These are phyloP conservation scores for Argopecten irradians DNA, from an alignment of 1,140 invertebrate genomes.

Conservation along the genomic window DNA sequence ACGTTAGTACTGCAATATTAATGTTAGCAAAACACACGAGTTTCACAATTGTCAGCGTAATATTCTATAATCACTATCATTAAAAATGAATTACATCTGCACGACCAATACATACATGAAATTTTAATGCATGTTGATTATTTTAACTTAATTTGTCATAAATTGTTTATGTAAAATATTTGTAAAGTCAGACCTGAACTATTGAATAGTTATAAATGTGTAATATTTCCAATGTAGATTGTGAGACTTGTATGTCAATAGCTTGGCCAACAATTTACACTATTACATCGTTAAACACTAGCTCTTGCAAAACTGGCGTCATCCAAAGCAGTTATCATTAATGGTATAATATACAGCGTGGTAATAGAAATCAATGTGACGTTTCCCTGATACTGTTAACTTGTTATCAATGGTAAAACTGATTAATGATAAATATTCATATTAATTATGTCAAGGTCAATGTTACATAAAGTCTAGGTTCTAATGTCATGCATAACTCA, in stretches of 20 bases:
- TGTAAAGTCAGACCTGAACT: too few species aligned
- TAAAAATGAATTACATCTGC: too few species aligned
- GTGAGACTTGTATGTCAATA: neutral
- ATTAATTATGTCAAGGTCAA: neutral
- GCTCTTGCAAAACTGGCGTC: neutral
- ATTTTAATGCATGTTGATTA: too few species aligned
- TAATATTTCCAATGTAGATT: neutral
- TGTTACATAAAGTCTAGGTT: neutral
- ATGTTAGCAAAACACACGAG: neutral
- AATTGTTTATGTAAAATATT: too few species aligned
- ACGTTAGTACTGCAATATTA: neutral
- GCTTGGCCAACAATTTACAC: neutral
- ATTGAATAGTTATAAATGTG: neutral
- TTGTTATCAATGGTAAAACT: too few species aligned
- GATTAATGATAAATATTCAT: too few species aligned
- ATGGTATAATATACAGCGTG: too few species aligned
- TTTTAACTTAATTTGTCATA: too few species aligned
- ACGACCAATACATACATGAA: too few species aligned
- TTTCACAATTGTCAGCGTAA: neutral
- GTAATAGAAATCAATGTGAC: too few species aligned
- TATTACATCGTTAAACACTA: neutral
- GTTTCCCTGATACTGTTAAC: too few species aligned
- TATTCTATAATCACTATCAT: too few species aligned
- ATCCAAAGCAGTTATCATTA: neutral
- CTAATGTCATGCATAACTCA: neutral